Evolutionary conservation across 1,140 invertebrate genomes (phyloP).

Genomic region (Chironomus tepperi): DNA sequence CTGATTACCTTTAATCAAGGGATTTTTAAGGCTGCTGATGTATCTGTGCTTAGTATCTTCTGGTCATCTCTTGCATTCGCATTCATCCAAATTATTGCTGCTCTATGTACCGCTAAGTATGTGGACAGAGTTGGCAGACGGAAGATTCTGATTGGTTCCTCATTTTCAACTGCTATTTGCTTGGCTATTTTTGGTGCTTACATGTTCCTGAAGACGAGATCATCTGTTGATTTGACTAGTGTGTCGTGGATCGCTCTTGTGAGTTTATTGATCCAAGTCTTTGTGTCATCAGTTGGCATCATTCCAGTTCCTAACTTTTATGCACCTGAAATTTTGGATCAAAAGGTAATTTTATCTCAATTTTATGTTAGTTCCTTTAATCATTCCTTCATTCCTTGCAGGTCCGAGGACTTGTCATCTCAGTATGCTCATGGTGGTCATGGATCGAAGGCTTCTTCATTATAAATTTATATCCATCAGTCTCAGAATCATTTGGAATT

Average conservation of each 20-base stretch:
- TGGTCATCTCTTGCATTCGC: conserved; percentile 42
- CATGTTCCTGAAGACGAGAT: conserved; percentile 26
- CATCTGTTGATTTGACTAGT: conserved; percentile 28
- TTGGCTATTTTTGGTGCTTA: conserved; percentile 9
- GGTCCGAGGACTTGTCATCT: neutral
- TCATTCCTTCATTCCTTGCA: neutral
- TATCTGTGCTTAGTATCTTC: neutral
- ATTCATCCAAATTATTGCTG: conserved; percentile 33
- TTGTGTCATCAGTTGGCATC: neutral
- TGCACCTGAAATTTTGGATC: conserved; percentile 2
- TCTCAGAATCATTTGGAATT: conserved; percentile 42
- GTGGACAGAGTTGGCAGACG: conserved; percentile 36
- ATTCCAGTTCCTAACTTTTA: conserved; percentile 9
- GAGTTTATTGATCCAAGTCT: conserved; percentile 27
- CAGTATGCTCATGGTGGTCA: conserved; percentile 32
- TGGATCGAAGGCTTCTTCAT: conserved; percentile 53
- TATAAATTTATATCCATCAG: conserved; percentile 43
- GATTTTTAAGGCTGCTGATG: conserved; percentile 13
- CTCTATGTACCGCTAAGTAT: conserved; percentile 33
- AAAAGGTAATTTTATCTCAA: neutral
- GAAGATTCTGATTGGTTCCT: neutral
- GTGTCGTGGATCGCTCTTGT: conserved; percentile 35
- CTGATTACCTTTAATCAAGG: neutral
- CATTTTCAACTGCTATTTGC: neutral
- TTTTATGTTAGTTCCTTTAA: neutral